A percentile compares a stretch with the other conserved stretches of the same genome.
phyloP scores from a whole-genome alignment of 2,888 invertebrate genomes.

The Platycheirus rosarum region DNA sequence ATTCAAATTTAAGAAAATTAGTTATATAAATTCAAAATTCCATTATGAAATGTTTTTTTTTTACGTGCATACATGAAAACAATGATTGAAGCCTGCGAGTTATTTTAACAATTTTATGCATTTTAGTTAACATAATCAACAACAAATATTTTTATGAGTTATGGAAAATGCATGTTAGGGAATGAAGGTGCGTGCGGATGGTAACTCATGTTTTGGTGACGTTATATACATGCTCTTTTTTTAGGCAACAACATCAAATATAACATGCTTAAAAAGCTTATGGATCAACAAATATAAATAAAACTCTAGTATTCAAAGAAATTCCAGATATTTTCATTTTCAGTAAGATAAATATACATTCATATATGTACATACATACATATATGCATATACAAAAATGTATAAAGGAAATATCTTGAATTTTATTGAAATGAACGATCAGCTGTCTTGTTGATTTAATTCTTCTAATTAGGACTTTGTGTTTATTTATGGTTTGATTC shows the following conservation, averaged over 20 bases:
- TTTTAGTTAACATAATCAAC: not conserved
- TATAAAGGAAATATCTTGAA: too few species aligned
- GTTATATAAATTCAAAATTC: constrained; percentile 8
- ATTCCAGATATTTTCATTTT: not conserved
- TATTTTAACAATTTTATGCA: constrained; percentile 26
- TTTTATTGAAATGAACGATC: too few species aligned
- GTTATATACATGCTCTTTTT: constrained; percentile 52
- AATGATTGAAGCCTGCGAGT: constrained; percentile 64
- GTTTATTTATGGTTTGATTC: too few species aligned
- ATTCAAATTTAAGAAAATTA: constrained; percentile 75
- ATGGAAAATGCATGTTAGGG: constrained; percentile 43
- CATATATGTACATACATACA: too few species aligned
- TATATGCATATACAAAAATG: too few species aligned
- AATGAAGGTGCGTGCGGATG: constrained; percentile 48
- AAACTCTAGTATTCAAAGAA: not conserved
- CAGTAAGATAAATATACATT: too few species aligned
- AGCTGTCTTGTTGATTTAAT: too few species aligned
- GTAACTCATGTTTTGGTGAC: constrained; percentile 37
- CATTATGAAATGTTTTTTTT: not conserved
- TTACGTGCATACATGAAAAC: constrained; percentile 59
- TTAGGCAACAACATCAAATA: constrained; percentile 36
- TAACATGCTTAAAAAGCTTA: constrained; percentile 43
- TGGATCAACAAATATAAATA: constrained; percentile 19
- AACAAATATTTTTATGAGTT: constrained; percentile 13
- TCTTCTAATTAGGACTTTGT: too few species aligned